Evolutionary conservation across 2,888 invertebrate species (phyloP).

Genomic region (Pseudeuparius sepicola): DNA sequence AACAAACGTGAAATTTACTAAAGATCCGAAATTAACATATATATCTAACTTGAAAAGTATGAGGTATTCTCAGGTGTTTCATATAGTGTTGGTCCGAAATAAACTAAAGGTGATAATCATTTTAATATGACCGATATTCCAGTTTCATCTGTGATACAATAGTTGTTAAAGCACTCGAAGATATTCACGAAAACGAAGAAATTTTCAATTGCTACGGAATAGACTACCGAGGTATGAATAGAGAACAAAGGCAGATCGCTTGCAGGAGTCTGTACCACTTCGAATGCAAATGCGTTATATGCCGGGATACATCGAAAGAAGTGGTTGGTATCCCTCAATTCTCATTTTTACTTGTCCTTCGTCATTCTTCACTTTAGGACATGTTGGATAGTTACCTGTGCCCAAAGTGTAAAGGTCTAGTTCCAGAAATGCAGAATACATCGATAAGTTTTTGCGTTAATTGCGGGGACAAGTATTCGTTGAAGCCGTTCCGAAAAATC

Average conservation of each 20-base stretch:
- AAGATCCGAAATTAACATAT: no score
- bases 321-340: constrained; percentile 24
- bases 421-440: constrained; percentile 30
- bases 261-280: constrained; percentile 69
- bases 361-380: constrained; percentile 31
- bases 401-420: constrained; percentile 35
- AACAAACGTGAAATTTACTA: no score
- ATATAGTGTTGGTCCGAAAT: no score
- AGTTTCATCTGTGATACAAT: constrained; percentile 64
- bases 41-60: no score
- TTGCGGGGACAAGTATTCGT: constrained; percentile 28
- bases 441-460: constrained; percentile 32
- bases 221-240: constrained; percentile 55
- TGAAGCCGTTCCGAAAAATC: constrained; percentile 28
- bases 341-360: constrained; percentile 14
- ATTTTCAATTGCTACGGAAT: constrained; percentile 81
- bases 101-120: no score
- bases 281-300: constrained; percentile 63
- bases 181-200: constrained; percentile 56
- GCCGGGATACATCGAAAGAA: constrained; percentile 41
- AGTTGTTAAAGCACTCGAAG: constrained; percentile 57
- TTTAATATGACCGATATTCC: no score
- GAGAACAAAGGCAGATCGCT: constrained; percentile 48
- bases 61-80: no score
- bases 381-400: constrained; percentile 38